Conservation (phyloP, 2,113 vertebrate genomes). For the Sphyrna mokarran region DNA sequence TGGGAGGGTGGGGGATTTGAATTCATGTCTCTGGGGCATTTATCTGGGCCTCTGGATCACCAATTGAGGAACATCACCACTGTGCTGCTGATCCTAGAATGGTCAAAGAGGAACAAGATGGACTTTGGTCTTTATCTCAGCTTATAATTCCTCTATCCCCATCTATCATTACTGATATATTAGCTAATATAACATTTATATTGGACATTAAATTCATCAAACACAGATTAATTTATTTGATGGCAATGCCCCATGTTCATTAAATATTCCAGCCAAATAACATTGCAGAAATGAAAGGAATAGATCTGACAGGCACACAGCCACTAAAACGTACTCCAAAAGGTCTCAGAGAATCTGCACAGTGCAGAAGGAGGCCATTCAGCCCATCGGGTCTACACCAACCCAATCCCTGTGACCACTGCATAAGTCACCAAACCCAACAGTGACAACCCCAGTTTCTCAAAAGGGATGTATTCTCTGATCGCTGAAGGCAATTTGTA, state of each 20-base stretch:
- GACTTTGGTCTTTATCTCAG: not conserved
- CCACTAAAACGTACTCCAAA: not conserved
- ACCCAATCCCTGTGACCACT: not conserved
- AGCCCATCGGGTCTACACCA: no score
- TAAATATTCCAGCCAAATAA: not conserved
- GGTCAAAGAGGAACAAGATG: not conserved
- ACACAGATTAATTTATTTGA: not conserved
- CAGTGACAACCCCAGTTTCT: not conserved
- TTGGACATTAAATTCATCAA: not conserved
- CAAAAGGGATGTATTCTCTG: not conserved
- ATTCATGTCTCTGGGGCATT: not conserved
- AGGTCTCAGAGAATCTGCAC: no score
- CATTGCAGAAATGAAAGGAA: not conserved
- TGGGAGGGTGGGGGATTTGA: not conserved
- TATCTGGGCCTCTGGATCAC: not conserved
- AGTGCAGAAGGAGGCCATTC: no score
- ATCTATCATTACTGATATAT: not conserved
- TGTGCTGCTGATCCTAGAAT: not conserved
- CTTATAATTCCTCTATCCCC: not conserved
- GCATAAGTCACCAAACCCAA: not conserved
- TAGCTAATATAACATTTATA: conserved; percentile 10
- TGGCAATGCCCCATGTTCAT: not conserved
- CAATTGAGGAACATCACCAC: not conserved
- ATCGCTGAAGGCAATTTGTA: not conserved
- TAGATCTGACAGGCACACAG: not conserved